A percentile compares a stretch with the other conserved stretches of the same genome.
Conservation (phyloP, 2,113 vertebrate genomes). For the Ammospiza nelsoni region DNA sequence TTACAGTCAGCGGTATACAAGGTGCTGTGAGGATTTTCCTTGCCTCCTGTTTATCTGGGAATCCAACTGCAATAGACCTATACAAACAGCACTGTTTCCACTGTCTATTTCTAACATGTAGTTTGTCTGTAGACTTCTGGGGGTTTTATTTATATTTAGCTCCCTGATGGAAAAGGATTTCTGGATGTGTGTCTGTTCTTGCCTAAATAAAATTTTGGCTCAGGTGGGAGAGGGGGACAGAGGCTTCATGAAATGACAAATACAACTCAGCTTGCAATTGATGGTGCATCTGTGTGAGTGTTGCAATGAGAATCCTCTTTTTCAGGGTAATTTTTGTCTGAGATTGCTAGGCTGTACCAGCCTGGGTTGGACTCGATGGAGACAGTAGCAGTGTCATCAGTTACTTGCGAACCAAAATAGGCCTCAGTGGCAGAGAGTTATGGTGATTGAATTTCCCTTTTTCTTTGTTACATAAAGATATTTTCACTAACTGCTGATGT, state of each 20-base stretch:
- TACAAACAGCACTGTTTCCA: not conserved
- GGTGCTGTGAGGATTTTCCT: constrained; percentile 15
- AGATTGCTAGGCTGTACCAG: not conserved
- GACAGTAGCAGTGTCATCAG: not conserved
- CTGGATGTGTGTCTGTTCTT: not conserved
- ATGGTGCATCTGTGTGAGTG: not conserved
- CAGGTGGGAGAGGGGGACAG: not conserved
- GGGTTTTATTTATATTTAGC: not conserved
- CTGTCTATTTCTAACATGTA: not conserved
- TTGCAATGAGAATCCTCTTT: not conserved
- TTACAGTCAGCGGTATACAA: constrained; percentile 4
- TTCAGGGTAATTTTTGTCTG: not conserved
- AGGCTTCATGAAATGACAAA: not conserved
- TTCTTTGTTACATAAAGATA: not conserved
- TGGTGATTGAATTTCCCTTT: not conserved
- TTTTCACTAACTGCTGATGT: not conserved
- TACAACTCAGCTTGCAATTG: not conserved
- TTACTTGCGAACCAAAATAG: not conserved
- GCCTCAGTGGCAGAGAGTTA: not conserved
- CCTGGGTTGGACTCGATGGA: not conserved
- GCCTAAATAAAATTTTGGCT: not conserved
- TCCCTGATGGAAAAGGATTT: not conserved
- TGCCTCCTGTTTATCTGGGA: not conserved
- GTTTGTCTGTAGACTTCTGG: not conserved
- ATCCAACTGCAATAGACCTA: not conserved